phyloP scores from a whole-genome alignment of 2,888 invertebrate species.

The Plusia festucae region DNA sequence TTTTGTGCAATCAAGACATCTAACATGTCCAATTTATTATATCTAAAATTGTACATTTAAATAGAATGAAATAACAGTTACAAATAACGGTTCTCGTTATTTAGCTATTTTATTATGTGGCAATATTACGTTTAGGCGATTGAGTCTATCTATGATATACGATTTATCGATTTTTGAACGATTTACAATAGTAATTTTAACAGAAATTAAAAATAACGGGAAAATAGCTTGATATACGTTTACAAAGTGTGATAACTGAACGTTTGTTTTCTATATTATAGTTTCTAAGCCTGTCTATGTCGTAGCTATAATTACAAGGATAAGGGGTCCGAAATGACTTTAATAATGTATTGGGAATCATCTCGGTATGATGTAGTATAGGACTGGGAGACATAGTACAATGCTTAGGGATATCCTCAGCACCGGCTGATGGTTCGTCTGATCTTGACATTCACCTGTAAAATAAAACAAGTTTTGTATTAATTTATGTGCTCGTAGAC shows the following conservation, averaged over 20 bases:
- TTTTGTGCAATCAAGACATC: conserved; percentile 55
- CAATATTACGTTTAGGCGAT: conserved; percentile 57
- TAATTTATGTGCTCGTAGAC: too few relatives aligned
- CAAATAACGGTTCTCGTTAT: conserved; percentile 52
- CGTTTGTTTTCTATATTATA: conserved; percentile 56
- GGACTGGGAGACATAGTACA: conserved; percentile 64
- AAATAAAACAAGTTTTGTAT: background rate
- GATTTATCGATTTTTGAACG: conserved; percentile 52
- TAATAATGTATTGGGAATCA: conserved; percentile 73
- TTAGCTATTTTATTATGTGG: conserved; percentile 47
- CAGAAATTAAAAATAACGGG: conserved; percentile 50
- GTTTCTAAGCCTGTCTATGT: conserved; percentile 62
- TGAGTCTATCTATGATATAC: conserved; percentile 62
- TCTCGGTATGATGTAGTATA: conserved; percentile 81
- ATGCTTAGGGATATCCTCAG: conserved; percentile 69
- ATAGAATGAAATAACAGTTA: conserved; percentile 56
- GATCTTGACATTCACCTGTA: conserved; percentile 91
- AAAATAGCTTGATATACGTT: conserved; percentile 62
- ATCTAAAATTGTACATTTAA: conserved; percentile 54
- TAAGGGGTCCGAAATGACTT: conserved; percentile 63
- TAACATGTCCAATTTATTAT: conserved; percentile 49
- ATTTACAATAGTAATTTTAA: conserved; percentile 42
- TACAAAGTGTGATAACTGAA: conserved; percentile 60
- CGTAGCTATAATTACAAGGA: conserved; percentile 73
- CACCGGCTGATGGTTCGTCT: conserved; percentile 74